A percentile compares a stretch with the other conserved stretches of the same genome.
Evolutionary conservation across 2,888 invertebrate species (phyloP).

Genomic region (Hecatera dysodea): DNA sequence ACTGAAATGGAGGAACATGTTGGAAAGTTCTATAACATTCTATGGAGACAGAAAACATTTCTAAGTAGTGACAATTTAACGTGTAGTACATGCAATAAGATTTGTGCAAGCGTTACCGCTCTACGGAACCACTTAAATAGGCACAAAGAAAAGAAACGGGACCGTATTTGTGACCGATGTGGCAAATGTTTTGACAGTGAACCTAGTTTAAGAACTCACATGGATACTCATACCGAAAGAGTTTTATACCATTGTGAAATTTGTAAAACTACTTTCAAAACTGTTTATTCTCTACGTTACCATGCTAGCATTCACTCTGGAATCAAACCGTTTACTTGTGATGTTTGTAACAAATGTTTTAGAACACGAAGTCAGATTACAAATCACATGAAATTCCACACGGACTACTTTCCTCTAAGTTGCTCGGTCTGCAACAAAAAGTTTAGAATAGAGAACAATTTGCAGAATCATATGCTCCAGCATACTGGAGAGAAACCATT

Average conservation of each 20-base stretch:
- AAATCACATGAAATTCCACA: slow-evolving; percentile 93
- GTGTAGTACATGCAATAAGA: slow-evolving; percentile 79
- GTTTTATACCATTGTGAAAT: slow-evolving; percentile 80
- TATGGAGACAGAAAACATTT: slow-evolving; percentile 62
- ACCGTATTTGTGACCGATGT: slow-evolving; percentile 81
- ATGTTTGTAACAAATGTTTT: slow-evolving; percentile 76
- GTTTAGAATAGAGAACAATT: slow-evolving; percentile 92
- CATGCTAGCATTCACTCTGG: slow-evolving; percentile 77
- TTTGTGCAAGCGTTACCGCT: slow-evolving; percentile 71
- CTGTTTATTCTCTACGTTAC: slow-evolving; percentile 65
- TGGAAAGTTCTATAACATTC: slow-evolving; percentile 69
- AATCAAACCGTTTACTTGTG: slow-evolving; percentile 76
- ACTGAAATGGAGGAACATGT: slow-evolving; percentile 74
- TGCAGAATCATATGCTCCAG: slow-evolving; percentile 92
- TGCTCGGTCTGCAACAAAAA: slow-evolving; percentile 93
- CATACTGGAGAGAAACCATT: slow-evolving; percentile 93
- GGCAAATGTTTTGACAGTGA: slow-evolving; percentile 79
- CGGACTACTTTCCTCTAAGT: slow-evolving; percentile 93
- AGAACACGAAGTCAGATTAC: slow-evolving; percentile 80
- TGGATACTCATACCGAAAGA: slow-evolving; percentile 75
- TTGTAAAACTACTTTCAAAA: slow-evolving; percentile 78
- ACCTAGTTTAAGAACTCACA: slow-evolving; percentile 72
- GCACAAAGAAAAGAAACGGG: slow-evolving; percentile 85
- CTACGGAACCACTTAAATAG: slow-evolving; percentile 88
- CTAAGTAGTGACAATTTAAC: slow-evolving; percentile 71